Conservation (phyloP, 2,888 invertebrate genomes). For the Philaethria dido region DNA sequence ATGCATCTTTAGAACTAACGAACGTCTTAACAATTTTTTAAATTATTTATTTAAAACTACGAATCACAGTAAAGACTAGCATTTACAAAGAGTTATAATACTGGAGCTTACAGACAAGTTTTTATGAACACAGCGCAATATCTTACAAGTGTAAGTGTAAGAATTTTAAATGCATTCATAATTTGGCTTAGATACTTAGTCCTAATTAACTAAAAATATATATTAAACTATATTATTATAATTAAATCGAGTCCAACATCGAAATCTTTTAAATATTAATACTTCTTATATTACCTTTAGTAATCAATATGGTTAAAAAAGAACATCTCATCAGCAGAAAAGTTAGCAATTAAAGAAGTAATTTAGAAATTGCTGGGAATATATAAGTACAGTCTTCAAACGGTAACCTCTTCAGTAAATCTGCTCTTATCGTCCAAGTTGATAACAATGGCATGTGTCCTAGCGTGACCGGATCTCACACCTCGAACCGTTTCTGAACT, state of each 20-base stretch:
- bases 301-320: background rate
- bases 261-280: background rate
- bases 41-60: conserved; percentile 47
- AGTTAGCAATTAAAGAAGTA: background rate
- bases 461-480: conserved; percentile 86
- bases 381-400: conserved; percentile 71
- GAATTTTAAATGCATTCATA: conserved; percentile 16
- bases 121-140: conserved; percentile 11
- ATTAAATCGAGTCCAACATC: background rate
- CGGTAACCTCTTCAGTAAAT: conserved; percentile 92
- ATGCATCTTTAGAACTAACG: conserved; percentile 57
- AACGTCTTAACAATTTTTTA: conserved; percentile 30
- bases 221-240: background rate
- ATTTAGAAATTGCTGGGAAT: conserved; percentile 24
- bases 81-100: conserved; percentile 47
- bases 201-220: conserved; percentile 2
- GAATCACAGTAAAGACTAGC: conserved; percentile 78
- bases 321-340: background rate
- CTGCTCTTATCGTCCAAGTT: conserved; percentile 91
- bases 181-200: conserved; percentile 1
- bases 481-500: conserved; percentile 70
- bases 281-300: background rate
- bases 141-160: conserved; percentile 1
- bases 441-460: conserved; percentile 90
- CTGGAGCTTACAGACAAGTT: conserved; percentile 24